Evolutionary conservation across 1,140 invertebrate genomes (phyloP).

Genomic region (Drosophila seguyi): DNA sequence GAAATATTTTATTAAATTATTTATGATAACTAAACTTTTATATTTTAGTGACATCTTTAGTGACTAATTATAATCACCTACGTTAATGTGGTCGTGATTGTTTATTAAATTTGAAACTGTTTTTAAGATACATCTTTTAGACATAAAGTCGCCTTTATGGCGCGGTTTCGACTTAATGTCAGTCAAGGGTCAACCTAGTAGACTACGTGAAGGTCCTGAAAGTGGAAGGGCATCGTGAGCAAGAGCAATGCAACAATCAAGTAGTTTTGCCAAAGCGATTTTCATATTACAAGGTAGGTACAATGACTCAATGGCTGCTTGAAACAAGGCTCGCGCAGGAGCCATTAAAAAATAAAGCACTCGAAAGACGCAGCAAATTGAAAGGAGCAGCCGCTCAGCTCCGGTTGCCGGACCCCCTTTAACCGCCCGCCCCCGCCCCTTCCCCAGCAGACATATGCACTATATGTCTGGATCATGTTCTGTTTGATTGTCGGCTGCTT

Average conservation of each 20-base stretch:
- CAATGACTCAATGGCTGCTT: constrained; percentile 56
- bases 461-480: constrained; percentile 32
- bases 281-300: constrained; percentile 40
- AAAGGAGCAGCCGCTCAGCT: constrained; percentile 44
- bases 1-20: neutral
- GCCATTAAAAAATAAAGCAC: constrained; percentile 58
- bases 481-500: constrained; percentile 33
- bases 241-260: constrained; percentile 39
- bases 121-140: neutral
- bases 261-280: constrained; percentile 33
- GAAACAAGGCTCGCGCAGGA: constrained; percentile 27
- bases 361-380: constrained; percentile 41
- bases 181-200: neutral
- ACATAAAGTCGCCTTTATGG: neutral
- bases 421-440: neutral
- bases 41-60: too few relatives aligned
- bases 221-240: constrained; percentile 16
- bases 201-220: neutral
- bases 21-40: neutral
- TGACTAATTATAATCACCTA: neutral
- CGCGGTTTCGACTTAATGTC: neutral
- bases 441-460: constrained; percentile 10
- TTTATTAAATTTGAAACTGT: neutral
- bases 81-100: neutral
- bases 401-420: neutral